Evolutionary conservation across 2,797 vertebrate genomes (phyloP).

Genomic region (Crenuchus spilurus): DNA sequence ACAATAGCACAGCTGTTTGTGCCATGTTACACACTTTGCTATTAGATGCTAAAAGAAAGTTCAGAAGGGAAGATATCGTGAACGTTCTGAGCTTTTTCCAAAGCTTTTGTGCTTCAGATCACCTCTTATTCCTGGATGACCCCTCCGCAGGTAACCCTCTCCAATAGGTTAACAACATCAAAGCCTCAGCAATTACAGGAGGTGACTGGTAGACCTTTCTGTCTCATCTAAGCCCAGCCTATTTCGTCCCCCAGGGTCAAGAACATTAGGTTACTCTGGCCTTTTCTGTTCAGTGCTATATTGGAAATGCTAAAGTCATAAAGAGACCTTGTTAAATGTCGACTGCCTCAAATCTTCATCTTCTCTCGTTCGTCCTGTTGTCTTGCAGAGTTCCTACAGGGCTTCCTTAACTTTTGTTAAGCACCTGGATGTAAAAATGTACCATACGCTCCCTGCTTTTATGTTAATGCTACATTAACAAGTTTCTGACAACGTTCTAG

Average conservation of each 20-base stretch:
- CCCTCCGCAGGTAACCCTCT: not conserved
- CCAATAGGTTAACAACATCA: constrained; percentile 16
- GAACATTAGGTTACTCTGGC: constrained; percentile 31
- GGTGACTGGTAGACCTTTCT: constrained; percentile 29
- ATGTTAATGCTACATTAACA: not conserved
- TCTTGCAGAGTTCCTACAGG: not conserved
- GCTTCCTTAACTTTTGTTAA: not conserved
- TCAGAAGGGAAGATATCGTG: not conserved
- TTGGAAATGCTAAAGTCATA: constrained; percentile 24
- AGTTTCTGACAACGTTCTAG: not conserved
- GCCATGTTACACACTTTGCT: not conserved
- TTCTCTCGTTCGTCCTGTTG: not conserved
- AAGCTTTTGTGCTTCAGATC: not conserved
- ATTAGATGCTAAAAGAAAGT: not conserved
- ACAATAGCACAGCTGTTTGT: constrained; percentile 53
- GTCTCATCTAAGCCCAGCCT: constrained; percentile 15
- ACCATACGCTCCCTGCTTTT: not conserved
- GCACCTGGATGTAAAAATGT: not conserved
- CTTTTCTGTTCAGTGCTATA: constrained; percentile 14
- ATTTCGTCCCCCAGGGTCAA: not conserved
- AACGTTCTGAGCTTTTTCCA: not conserved
- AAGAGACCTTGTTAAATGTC: constrained; percentile 22
- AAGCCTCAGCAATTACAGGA: constrained; percentile 21
- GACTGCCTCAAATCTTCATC: not conserved
- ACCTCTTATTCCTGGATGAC: not conserved